Evolutionary conservation across 2,113 vertebrate genomes (phyloP), one percentile per base, ranked within the genome.

Genomic region (Sterna hirundo): DNA sequence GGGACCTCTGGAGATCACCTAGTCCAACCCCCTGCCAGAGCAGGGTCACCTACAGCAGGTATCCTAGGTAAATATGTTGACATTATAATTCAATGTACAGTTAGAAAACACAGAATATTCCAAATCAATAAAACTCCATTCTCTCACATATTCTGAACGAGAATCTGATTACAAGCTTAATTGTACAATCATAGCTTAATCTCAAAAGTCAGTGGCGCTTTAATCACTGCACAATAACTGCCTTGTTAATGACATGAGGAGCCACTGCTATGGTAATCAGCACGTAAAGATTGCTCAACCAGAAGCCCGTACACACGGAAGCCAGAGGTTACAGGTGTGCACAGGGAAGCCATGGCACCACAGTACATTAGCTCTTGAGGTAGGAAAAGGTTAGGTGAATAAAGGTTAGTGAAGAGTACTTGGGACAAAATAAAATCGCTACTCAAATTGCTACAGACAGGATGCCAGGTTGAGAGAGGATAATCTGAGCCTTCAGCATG

Each of bases 161-260:
- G 94, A 91, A 94, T 92, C 78, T 90, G 96, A 96, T 97, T 98
- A 96, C 94, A 96, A 95, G 97, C 87, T 93, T 94, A 97, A 98
- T 97, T 97, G 93, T 52, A 93, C 88, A 96, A 95, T 94, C 96
- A 95, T 26, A 72, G 94, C 85, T 98, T 96, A 96, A 95, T 97
- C 91, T 94, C 60, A 36, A 77, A 93, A 91, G 90, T 97, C 94
- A 95, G 93, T 75, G 96, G 89, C 84, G 97, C 88, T 96, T 97
- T 97, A 98, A 98, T 98, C 96, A 96, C 78, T 62, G 42, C 90
- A 95, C 81, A 97, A 81, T 97, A 97, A 97, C 95, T 83, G 94
- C 89, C 58, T 94, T 88, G 87, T 95, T 98, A 97, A 97, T 95
- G 95, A 96, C 86, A 93, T 42, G 72, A 89, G 91, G 88, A 96